A percentile compares a stretch with the other conserved stretches of the same genome.
Evolutionary conservation across 2,888 invertebrate species (phyloP).

Genomic region (Aromia moschata): DNA sequence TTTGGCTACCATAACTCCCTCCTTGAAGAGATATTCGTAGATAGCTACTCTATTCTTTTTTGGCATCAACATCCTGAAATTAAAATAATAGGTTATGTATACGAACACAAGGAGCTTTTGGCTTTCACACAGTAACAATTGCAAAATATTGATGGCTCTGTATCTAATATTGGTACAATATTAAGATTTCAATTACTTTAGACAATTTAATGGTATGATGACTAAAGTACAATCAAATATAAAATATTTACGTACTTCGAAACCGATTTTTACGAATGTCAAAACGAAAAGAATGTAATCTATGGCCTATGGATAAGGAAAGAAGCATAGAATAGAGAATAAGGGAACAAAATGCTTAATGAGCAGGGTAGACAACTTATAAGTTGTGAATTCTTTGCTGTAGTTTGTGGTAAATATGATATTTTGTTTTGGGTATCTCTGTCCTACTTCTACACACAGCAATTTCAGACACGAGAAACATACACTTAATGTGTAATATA

Average conservation of each 20-base stretch:
- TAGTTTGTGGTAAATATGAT: too few species aligned
- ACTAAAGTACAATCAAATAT: slow-evolving; percentile 21
- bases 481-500: too few species aligned
- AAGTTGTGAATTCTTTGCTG: too few species aligned
- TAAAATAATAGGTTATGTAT: slow-evolving; percentile 14
- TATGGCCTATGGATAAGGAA: background rate
- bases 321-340: too few species aligned
- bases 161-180: background rate
- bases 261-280: slow-evolving; percentile 23
- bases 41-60: slow-evolving; percentile 96
- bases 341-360: too few species aligned
- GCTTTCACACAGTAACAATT: background rate
- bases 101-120: background rate
- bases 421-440: too few species aligned
- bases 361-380: too few species aligned
- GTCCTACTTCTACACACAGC: too few species aligned
- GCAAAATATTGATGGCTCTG: background rate
- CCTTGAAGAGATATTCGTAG: slow-evolving; percentile 98
- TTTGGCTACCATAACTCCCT: slow-evolving; percentile 99
- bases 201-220: slow-evolving; percentile 5
- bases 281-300: slow-evolving; percentile 17
- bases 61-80: slow-evolving; percentile 98
- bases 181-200: slow-evolving; percentile 3
- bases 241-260: slow-evolving; percentile 24
- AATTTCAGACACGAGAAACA: too few species aligned